Evolutionary conservation across 2,797 vertebrate species (phyloP).

Genomic region (Acipenser ruthenus): DNA sequence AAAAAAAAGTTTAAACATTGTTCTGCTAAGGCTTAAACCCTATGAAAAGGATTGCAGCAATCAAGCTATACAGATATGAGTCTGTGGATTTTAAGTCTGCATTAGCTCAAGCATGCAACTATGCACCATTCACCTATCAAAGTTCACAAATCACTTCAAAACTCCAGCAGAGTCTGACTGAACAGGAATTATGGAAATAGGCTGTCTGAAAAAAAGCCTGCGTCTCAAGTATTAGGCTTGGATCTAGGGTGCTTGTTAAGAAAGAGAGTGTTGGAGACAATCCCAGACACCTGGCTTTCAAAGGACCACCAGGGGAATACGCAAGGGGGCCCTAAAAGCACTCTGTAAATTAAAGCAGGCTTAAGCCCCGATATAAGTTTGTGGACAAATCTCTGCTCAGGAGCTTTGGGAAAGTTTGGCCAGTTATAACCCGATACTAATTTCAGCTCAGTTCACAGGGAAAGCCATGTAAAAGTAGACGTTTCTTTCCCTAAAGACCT

Average conservation of each 20-base stretch:
- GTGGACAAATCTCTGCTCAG: slow-evolving; percentile 28
- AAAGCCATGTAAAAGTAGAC: slow-evolving; percentile 12
- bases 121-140: slow-evolving; percentile 32
- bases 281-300: slow-evolving; percentile 69
- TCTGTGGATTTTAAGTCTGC: slow-evolving; percentile 20
- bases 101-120: slow-evolving; percentile 31
- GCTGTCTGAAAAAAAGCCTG: slow-evolving; percentile 45
- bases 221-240: slow-evolving; percentile 42
- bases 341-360: slow-evolving; percentile 40
- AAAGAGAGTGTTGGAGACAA: slow-evolving; percentile 53
- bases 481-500: not conserved
- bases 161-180: slow-evolving; percentile 41
- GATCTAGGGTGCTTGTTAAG: slow-evolving; percentile 57
- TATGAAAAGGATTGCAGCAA: not conserved
- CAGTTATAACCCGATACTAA: slow-evolving; percentile 31
- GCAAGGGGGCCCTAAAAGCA: slow-evolving; percentile 36
- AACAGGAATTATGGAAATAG: slow-evolving; percentile 57
- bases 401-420: slow-evolving; percentile 36
- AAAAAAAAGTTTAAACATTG: not conserved
- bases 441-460: slow-evolving; percentile 14
- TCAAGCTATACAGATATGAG: slow-evolving; percentile 4
- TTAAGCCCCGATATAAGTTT: slow-evolving; percentile 28
- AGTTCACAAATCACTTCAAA: slow-evolving; percentile 35
- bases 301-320: slow-evolving; percentile 61
- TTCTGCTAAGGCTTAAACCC: not conserved